Evolutionary conservation across 2,113 vertebrate species (phyloP).

Genomic region (Nerophis lumbriciformis): DNA sequence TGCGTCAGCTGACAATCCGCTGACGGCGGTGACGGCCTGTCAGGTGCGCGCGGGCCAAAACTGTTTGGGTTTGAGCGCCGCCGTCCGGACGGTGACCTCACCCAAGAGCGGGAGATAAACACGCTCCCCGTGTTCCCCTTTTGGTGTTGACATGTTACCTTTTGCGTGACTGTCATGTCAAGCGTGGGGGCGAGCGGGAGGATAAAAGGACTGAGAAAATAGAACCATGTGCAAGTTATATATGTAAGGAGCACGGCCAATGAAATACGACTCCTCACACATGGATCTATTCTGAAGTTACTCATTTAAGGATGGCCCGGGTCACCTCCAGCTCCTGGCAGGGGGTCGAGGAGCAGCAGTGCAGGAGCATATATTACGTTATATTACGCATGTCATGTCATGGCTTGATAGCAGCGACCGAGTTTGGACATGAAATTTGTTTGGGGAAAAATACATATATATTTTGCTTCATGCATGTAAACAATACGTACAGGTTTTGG

Average conservation of each 20-base stretch:
- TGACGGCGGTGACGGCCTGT: constrained; percentile 30
- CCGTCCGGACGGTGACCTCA: constrained; percentile 1
- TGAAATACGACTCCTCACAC: constrained; percentile 46
- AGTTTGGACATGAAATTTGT: too few relatives aligned
- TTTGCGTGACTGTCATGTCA: background rate
- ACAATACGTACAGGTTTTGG: too few relatives aligned
- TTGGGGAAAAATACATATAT: too few relatives aligned
- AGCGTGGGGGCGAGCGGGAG: background rate
- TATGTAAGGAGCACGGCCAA: constrained; percentile 16
- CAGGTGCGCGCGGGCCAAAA: constrained; percentile 28
- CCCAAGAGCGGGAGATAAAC: constrained; percentile 11
- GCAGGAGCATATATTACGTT: background rate
- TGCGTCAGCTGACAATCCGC: constrained; percentile 36
- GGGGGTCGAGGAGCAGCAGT: background rate
- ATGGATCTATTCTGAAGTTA: constrained; percentile 47
- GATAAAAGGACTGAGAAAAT: constrained; percentile 11
- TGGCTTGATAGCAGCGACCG: background rate
- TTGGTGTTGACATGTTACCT: constrained; percentile 17
- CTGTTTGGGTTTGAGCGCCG: constrained; percentile 24
- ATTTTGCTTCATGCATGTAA: too few relatives aligned
- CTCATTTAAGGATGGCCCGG: constrained; percentile 18
- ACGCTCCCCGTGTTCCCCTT: background rate
- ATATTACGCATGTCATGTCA: constrained; percentile 1
- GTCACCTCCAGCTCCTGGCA: constrained; percentile 1
- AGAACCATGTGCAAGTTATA: constrained; percentile 25